phyloP scores from a whole-genome alignment of 1,140 invertebrate species.

The Diorhabda carinulata region DNA sequence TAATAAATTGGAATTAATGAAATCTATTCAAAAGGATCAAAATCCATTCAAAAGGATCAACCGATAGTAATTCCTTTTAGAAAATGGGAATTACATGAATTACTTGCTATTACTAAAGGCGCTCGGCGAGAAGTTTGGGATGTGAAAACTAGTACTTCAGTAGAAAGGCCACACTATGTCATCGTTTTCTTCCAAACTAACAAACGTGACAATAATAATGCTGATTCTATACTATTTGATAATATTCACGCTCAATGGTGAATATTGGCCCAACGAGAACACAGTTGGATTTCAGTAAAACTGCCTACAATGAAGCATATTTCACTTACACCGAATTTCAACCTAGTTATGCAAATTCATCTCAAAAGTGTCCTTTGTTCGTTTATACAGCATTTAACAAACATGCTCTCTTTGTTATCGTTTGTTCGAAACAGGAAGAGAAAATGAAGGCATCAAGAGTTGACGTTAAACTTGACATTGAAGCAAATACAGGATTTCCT shows the following conservation, averaged over 20 bases:
- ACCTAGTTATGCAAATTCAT: constrained; percentile 6
- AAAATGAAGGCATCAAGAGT: too few species aligned
- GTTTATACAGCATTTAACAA: constrained; percentile 11
- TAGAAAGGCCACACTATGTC: constrained; percentile 18
- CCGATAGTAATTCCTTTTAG: constrained; percentile 20
- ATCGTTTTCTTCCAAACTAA: constrained; percentile 18
- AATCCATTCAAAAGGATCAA: constrained; percentile 16
- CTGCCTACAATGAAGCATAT: constrained; percentile 18
- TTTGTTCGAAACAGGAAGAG: too few species aligned
- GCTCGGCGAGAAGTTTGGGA: constrained; percentile 16
- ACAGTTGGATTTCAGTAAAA: too few species aligned
- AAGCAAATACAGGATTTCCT: too few species aligned
- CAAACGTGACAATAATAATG: background rate
- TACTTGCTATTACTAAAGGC: constrained; percentile 9
- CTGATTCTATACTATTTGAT: constrained; percentile 17
- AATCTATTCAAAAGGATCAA: too few species aligned
- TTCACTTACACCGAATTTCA: constrained; percentile 18
- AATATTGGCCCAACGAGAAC: constrained; percentile 10
- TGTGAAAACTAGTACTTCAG: constrained; percentile 14
- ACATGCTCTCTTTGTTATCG: too few species aligned
- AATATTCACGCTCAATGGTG: constrained; percentile 20
- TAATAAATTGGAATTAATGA: constrained; percentile 11
- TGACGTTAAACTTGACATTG: too few species aligned
- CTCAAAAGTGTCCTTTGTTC: constrained; percentile 8
- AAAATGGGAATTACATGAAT: constrained; percentile 21